A percentile compares a stretch with the other conserved stretches of the same genome.
Evolutionary conservation across 2,888 invertebrate genomes (phyloP).

Genomic region (Chrysolina americana): DNA sequence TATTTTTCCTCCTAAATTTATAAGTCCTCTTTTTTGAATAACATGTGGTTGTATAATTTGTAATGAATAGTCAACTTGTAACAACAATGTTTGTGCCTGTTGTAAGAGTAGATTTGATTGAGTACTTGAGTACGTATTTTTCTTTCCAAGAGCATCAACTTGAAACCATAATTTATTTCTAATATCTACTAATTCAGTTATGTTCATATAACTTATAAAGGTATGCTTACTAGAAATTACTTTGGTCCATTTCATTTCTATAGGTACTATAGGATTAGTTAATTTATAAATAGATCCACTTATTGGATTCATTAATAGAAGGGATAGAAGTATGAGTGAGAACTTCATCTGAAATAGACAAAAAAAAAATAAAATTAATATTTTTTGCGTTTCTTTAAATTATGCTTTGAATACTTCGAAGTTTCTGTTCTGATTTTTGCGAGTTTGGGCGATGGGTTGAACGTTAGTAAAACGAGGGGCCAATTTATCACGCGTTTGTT

Average conservation of each 20-base stretch:
- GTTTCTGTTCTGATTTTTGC: conserved; percentile 27
- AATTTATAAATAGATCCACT: neutral
- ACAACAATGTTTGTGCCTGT: conserved; percentile 23
- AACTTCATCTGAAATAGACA: conserved; percentile 6
- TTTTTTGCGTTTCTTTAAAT: conserved; percentile 27
- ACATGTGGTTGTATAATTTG: conserved; percentile 22
- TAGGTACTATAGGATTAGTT: conserved; percentile 23
- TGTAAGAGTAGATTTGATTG: conserved; percentile 13
- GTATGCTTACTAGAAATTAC: conserved; percentile 15
- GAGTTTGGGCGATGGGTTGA: conserved; percentile 25
- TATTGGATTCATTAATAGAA: conserved; percentile 9
- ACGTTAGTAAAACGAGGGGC: conserved; percentile 12
- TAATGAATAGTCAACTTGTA: conserved; percentile 19
- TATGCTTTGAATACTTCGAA: conserved; percentile 22
- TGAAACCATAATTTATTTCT: conserved; percentile 5
- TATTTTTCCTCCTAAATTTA: conserved; percentile 13
- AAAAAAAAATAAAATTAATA: neutral
- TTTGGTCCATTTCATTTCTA: conserved; percentile 14
- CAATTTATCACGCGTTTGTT: conserved; percentile 24
- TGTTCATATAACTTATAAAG: conserved; percentile 18
- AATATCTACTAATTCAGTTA: conserved; percentile 23
- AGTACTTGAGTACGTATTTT: neutral
- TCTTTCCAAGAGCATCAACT: neutral
- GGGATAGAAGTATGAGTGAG: neutral
- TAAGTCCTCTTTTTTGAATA: neutral